Percentiles rank a stretch among this genome's conserved stretches.
phyloP scores from a whole-genome alignment of 2,888 invertebrate species.

The Strigamia crassipes region DNA sequence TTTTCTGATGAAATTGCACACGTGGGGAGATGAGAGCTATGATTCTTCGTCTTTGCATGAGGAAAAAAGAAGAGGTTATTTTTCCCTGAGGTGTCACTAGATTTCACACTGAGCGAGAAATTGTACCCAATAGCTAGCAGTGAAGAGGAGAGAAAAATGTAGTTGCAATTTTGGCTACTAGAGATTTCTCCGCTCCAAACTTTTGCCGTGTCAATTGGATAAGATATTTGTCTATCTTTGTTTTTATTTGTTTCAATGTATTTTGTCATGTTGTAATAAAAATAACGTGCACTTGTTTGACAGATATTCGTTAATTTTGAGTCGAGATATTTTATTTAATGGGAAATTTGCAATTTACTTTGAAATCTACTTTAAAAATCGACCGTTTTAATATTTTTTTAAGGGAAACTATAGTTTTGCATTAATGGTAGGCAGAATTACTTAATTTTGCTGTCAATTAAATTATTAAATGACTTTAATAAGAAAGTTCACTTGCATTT shows the following conservation, averaged over 20 bases:
- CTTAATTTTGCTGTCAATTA: no score
- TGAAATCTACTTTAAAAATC: no score
- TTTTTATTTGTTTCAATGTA: not conserved
- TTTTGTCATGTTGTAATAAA: no score
- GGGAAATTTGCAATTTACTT: no score
- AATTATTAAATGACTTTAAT: no score
- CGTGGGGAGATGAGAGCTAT: slow-evolving; percentile 10
- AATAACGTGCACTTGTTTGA: no score
- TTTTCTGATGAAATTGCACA: slow-evolving; percentile 10
- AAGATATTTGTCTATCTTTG: not conserved
- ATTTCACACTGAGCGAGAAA: slow-evolving; percentile 10
- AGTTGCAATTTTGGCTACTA: slow-evolving; percentile 3
- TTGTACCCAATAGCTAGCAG: slow-evolving; percentile 10
- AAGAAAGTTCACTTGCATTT: no score
- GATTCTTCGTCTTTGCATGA: slow-evolving; percentile 3
- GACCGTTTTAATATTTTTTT: no score
- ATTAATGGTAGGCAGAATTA: no score
- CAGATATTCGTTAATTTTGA: no score
- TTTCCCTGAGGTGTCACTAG: slow-evolving; percentile 10
- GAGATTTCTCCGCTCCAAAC: slow-evolving; percentile 4
- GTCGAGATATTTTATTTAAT: no score
- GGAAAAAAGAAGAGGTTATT: slow-evolving; percentile 10
- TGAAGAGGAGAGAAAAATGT: slow-evolving; percentile 10
- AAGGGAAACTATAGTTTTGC: no score
- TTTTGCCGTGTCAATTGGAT: not conserved